Evolutionary conservation across 2,113 vertebrate species (phyloP), one percentile per base, ranked within the genome.

Genomic region (Rhinoderma darwinii): DNA sequence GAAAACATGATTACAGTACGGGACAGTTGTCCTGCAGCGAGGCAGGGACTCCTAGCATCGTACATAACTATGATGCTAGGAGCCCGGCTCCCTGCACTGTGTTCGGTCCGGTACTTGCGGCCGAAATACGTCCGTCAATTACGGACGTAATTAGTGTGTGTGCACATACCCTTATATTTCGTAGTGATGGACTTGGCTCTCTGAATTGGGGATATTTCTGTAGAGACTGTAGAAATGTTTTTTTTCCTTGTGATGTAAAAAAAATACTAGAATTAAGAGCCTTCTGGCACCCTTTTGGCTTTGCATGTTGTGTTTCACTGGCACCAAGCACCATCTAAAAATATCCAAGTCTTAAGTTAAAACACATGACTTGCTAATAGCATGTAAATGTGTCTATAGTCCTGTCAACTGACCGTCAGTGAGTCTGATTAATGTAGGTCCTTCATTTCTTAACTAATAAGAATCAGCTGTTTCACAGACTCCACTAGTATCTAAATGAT

Each of bases 291-390:
- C 32, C 5, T 5, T 79, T 79, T 32, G 77, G 20, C 51, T 79
- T 79, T 79, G 56, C n/a, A 30, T 82, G 22, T 41, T 61, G 35
- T 61, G 22, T 54, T 39, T 39, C 30, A 61, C 50, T 82, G 80
- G 80, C 80, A 82, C 39, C 59, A 43, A 61, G 54, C 12, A 61
- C 44, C 50, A 82, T 56, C 56, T 82, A 82, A 63, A 82, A 66
- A 66, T 82, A 82, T 82, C 61, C 12, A 47, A 82, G 59, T 66
- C 80, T 70, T 83, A 72, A 72, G 63, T 83, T 51, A 72, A 83
- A 83, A 50, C 82, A 83, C 43, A 83, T 83, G 82, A 73, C 82
- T 73, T 18, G 12, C 47, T 51, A 73, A 73, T 84, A 73, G 54
- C 35, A 32, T 35, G 50, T 50, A 54, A 84, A 84, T 54, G 44